Evolutionary conservation across 2,113 vertebrate species (phyloP).

Genomic region (Tyto alba): DNA sequence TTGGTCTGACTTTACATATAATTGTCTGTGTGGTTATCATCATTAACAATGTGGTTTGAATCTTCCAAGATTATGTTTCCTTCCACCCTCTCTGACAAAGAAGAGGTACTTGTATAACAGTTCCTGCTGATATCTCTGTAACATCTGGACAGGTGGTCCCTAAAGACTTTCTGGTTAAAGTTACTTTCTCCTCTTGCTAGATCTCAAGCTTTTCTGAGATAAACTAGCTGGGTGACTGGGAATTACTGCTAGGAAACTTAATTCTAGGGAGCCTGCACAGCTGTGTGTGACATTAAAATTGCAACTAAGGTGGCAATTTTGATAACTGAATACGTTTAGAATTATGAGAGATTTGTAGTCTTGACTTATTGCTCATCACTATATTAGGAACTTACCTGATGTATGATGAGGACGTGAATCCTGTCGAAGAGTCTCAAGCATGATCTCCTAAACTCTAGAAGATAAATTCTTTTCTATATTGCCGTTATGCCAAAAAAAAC

Average conservation of each 20-base stretch:
- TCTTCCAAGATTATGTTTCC: neutral
- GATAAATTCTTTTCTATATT: neutral
- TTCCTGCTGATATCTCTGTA: neutral
- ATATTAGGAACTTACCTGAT: neutral
- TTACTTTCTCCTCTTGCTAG: neutral
- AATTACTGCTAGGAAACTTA: neutral
- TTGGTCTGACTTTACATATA: neutral
- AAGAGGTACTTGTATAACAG: neutral
- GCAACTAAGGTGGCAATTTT: neutral
- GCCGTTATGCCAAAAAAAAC: neutral
- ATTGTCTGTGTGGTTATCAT: neutral
- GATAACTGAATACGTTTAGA: neutral
- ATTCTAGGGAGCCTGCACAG: neutral
- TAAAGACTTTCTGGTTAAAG: neutral
- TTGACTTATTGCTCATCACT: neutral
- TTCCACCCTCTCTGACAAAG: neutral
- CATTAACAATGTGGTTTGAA: neutral
- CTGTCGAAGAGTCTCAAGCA: neutral
- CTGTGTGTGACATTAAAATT: neutral
- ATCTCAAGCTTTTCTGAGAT: neutral
- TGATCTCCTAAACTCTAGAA: neutral
- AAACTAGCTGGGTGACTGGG: neutral
- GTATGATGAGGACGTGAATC: neutral
- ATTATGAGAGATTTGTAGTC: neutral
- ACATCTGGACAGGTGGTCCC: neutral